phyloP scores from a whole-genome alignment of 2,888 invertebrate species.

The Eupithecia abbreviata region DNA sequence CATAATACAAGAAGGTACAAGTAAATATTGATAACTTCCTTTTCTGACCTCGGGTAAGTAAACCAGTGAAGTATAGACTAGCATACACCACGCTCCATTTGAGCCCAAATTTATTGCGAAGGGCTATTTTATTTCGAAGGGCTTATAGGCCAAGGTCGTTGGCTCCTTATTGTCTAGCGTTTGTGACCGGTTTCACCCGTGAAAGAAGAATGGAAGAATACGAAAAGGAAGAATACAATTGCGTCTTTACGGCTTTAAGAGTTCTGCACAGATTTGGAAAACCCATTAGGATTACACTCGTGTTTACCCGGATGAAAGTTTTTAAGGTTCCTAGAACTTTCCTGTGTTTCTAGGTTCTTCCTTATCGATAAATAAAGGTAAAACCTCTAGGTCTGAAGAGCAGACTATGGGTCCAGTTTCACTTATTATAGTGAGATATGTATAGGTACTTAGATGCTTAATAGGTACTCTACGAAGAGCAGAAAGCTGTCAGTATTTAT shows the following conservation, averaged over 20 bases:
- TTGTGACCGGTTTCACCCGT: not conserved
- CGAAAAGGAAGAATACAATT: not conserved
- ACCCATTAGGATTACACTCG: not conserved
- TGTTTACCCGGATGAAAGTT: not conserved
- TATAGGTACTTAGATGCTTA: too few species aligned
- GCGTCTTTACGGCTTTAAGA: not conserved
- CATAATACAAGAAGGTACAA: not conserved
- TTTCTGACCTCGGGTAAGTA: not conserved
- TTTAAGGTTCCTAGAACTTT: not conserved
- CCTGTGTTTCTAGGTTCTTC: too few species aligned
- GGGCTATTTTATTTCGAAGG: constrained; percentile 7
- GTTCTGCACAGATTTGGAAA: not conserved
- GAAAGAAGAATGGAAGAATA: not conserved
- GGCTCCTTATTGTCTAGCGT: not conserved
- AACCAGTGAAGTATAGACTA: not conserved
- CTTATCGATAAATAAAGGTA: too few species aligned
- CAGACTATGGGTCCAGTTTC: too few species aligned
- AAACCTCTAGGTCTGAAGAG: too few species aligned
- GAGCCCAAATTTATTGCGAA: constrained; percentile 18
- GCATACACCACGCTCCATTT: constrained; percentile 25
- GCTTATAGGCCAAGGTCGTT: constrained; percentile 27
- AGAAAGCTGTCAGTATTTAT: too few species aligned
- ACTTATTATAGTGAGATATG: too few species aligned
- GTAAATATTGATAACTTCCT: constrained; percentile 1
- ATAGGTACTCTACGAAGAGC: too few species aligned